phyloP scores from a whole-genome alignment of 2,888 invertebrate species.

The Caenorhabditis zanzibari region DNA sequence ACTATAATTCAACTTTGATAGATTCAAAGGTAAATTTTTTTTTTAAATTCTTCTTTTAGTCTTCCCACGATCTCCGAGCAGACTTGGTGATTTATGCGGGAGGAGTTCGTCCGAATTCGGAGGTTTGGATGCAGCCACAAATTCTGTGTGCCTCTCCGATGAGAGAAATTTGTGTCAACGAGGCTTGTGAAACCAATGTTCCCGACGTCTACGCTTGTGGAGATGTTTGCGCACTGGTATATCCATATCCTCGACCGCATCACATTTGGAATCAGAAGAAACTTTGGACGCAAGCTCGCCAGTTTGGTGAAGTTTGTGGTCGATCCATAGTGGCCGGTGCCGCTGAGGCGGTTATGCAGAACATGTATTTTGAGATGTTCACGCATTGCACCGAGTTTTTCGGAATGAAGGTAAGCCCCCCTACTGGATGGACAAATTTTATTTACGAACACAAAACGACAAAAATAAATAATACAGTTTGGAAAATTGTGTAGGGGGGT shows the following conservation, averaged over 20 bases:
- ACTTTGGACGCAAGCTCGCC: constrained; percentile 97
- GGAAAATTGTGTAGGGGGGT: constrained; percentile 19
- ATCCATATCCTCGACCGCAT: constrained; percentile 90
- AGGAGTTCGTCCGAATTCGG: constrained; percentile 88
- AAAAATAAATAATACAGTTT: constrained; percentile 48
- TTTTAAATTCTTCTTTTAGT: constrained; percentile 1
- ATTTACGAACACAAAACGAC: constrained; percentile 39
- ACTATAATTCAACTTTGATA: too few relatives aligned
- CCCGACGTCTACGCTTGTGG: constrained; percentile 94
- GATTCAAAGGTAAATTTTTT: too few relatives aligned
- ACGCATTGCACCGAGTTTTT: constrained; percentile 96
- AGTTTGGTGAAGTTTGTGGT: constrained; percentile 96
- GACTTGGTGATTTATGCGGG: constrained; percentile 97
- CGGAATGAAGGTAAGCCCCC: constrained; percentile 90
- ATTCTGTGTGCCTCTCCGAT: too few relatives aligned
- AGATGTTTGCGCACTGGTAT: constrained; percentile 92
- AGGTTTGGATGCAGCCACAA: too few relatives aligned
- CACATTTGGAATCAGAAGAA: constrained; percentile 89
- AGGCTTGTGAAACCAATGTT: constrained; percentile 91
- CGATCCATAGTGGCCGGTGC: constrained; percentile 89
- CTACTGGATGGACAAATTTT: constrained; percentile 14
- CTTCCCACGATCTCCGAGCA: constrained; percentile 83
- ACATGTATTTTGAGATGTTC: constrained; percentile 98
- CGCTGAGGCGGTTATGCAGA: constrained; percentile 84
- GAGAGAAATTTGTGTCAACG: constrained; percentile 92